Conservation (phyloP, 2,888 invertebrate genomes). For the Drosophila paranaensis region DNA sequence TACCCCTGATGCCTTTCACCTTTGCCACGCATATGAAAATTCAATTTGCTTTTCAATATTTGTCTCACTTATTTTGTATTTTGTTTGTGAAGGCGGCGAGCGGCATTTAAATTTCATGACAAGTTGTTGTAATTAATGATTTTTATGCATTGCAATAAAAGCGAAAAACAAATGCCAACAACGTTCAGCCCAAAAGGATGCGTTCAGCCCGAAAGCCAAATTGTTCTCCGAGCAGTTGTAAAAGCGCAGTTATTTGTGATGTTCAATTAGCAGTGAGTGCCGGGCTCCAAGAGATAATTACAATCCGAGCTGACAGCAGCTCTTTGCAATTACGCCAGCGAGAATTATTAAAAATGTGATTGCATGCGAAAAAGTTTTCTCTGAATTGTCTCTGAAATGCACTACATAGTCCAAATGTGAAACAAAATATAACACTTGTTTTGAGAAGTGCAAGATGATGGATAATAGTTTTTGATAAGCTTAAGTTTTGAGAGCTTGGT, state of each 20-base stretch:
- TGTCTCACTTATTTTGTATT: slow-evolving; percentile 64
- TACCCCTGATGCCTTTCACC: slow-evolving; percentile 31
- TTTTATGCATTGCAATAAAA: slow-evolving; percentile 75
- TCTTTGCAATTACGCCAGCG: slow-evolving; percentile 4
- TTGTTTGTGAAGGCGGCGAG: slow-evolving; percentile 31
- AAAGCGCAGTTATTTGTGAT: slow-evolving; percentile 37
- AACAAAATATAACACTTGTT: not conserved
- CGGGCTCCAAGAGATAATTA: slow-evolving; percentile 4
- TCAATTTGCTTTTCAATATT: slow-evolving; percentile 78
- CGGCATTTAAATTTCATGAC: slow-evolving; percentile 76
- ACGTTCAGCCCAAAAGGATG: slow-evolving; percentile 16
- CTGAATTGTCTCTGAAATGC: not conserved
- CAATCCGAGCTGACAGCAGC: slow-evolving; percentile 7
- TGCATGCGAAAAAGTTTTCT: slow-evolving; percentile 1
- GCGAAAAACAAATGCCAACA: slow-evolving; percentile 31
- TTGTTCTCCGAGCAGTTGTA: slow-evolving; percentile 33
- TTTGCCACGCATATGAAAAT: slow-evolving; percentile 72
- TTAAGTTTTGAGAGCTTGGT: not conserved
- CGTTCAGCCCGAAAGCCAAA: slow-evolving; percentile 15
- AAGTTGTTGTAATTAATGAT: slow-evolving; percentile 78
- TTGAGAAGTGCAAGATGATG: not conserved
- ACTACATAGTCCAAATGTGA: not conserved
- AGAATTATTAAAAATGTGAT: not conserved
- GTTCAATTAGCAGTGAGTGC: slow-evolving; percentile 44
- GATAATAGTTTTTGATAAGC: not conserved